Evolutionary conservation across 1,140 invertebrate species (phyloP).

Genomic region (Cyrtorhinus lividipennis): DNA sequence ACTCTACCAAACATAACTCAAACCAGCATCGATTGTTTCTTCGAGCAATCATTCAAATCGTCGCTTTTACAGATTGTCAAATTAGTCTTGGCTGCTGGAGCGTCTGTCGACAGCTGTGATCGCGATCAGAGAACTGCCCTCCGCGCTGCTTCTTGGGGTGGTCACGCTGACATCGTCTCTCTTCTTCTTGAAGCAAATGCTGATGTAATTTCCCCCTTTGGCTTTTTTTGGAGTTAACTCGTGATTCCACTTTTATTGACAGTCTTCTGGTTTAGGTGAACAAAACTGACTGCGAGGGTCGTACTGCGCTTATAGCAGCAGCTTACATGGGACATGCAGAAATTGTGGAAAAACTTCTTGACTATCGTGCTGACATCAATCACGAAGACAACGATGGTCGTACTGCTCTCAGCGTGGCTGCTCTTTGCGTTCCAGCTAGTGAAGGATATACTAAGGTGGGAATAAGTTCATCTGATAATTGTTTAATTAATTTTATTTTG

Average conservation of each 20-base stretch:
- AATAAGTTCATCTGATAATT: conserved; percentile 3
- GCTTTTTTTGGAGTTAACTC: not conserved
- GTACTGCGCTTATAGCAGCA: conserved; percentile 79
- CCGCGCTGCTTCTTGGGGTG: conserved; percentile 74
- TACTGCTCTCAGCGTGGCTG: conserved; percentile 81
- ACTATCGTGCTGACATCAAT: conserved; percentile 72
- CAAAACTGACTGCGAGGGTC: conserved; percentile 67
- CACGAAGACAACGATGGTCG: conserved; percentile 79
- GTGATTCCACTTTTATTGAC: not conserved
- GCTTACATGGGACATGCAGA: conserved; percentile 86
- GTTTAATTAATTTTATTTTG: not conserved
- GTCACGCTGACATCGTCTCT: conserved; percentile 55
- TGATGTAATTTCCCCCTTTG: conserved; percentile 26
- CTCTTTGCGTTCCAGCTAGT: conserved; percentile 75
- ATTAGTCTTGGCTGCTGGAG: conserved; percentile 60
- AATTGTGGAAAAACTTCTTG: conserved; percentile 71
- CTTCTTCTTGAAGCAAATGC: conserved; percentile 49
- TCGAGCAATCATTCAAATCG: not conserved
- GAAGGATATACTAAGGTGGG: conserved; percentile 55
- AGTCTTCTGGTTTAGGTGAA: conserved; percentile 42
- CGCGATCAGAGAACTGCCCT: conserved; percentile 54
- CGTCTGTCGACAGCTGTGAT: conserved; percentile 65
- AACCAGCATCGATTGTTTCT: not conserved
- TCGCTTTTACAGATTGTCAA: conserved; percentile 53
- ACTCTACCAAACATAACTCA: not conserved